Percentiles rank a stretch among this genome's conserved stretches.
phyloP scores from a whole-genome alignment of 2,113 vertebrate species.

The Microtus ochrogaster region DNA sequence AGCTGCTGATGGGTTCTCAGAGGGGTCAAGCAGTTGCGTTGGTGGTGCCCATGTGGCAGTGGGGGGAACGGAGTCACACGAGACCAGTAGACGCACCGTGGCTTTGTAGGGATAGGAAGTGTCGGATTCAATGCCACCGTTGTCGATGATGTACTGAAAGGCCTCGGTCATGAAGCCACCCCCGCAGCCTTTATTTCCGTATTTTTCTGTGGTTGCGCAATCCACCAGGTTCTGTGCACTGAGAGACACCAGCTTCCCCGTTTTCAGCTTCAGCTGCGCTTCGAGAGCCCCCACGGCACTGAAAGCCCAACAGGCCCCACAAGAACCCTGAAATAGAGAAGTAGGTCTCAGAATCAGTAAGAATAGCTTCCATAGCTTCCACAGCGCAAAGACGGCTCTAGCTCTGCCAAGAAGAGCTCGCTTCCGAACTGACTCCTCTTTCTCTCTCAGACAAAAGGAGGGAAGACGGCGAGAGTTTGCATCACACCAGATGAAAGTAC shows the following conservation, averaged over 20 bases:
- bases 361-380: background rate
- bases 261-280: constrained; percentile 89
- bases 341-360: background rate
- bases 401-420: background rate
- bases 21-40: background rate
- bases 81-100: constrained; percentile 81
- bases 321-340: constrained; percentile 84
- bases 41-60: background rate
- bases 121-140: constrained; percentile 91
- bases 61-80: background rate
- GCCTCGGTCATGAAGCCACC: constrained; percentile 89
- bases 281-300: constrained; percentile 93
- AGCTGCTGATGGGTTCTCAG: background rate
- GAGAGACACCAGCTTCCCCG: constrained; percentile 88
- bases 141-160: constrained; percentile 90
- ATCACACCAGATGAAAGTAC: background rate
- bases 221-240: constrained; percentile 95
- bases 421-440: background rate
- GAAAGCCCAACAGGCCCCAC: constrained; percentile 95
- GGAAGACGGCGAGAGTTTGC: background rate
- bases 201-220: constrained; percentile 84
- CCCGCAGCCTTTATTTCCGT: constrained; percentile 89
- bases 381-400: background rate
- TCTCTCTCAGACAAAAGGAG: background rate
- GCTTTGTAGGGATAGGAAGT: constrained; percentile 91